phyloP scores from a whole-genome alignment of 2,888 invertebrate species.

The Parnassius smintheus region DNA sequence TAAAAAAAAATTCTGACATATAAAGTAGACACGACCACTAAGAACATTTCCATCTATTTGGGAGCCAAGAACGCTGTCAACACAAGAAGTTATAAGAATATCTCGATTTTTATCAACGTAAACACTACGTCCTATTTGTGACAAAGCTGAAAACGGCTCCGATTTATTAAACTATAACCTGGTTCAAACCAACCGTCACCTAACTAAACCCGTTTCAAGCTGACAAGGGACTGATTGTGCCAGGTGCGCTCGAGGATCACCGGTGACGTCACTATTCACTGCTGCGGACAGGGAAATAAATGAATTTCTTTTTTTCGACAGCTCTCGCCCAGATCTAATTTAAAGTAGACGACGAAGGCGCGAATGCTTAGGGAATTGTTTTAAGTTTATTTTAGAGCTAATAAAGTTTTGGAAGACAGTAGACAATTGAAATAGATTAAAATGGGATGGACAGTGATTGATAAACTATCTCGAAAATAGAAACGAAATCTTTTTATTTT shows the following conservation, averaged over 20 bases:
- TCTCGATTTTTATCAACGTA: neutral
- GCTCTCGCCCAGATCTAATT: constrained; percentile 22
- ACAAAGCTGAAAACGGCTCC: constrained; percentile 7
- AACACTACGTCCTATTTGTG: no score
- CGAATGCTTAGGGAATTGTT: constrained; percentile 9
- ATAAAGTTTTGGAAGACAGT: neutral
- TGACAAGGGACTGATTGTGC: constrained; percentile 50
- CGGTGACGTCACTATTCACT: constrained; percentile 43
- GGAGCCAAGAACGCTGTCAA: neutral
- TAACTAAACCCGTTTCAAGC: constrained; percentile 46
- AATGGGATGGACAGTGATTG: neutral
- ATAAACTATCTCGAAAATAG: no score
- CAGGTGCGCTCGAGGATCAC: constrained; percentile 45
- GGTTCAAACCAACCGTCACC: constrained; percentile 7
- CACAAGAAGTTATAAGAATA: neutral
- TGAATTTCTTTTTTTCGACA: constrained; percentile 28
- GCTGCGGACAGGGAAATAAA: constrained; percentile 37
- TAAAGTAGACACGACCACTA: no score
- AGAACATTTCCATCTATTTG: no score
- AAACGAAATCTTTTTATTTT: no score
- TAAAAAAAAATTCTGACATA: no score
- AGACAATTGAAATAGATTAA: constrained; percentile 1
- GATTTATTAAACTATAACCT: constrained; percentile 21
- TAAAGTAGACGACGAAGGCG: constrained; percentile 12
- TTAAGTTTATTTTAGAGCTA: neutral